Percentiles rank a stretch among this genome's conserved stretches.
phyloP scores from a whole-genome alignment of 1,140 invertebrate genomes.

The Caerostris extrusa region DNA sequence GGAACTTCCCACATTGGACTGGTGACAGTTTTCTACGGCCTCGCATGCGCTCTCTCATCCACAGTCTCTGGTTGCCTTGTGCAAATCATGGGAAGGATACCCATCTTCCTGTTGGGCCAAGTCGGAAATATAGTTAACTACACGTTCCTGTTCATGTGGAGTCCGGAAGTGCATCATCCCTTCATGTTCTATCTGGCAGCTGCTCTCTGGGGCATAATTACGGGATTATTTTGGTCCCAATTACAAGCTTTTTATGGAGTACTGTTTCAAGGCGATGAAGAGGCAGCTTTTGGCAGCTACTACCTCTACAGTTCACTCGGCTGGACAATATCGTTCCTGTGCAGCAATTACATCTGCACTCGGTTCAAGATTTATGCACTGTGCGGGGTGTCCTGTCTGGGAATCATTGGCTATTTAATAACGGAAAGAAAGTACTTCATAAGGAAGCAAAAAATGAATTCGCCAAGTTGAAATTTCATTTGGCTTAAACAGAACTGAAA shows the following conservation, averaged over 20 bases:
- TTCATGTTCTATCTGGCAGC: constrained; percentile 94
- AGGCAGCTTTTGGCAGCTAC: constrained; percentile 98
- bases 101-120: constrained; percentile 90
- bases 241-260: constrained; percentile 91
- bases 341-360: constrained; percentile 89
- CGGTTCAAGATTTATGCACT: constrained; percentile 94
- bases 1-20: constrained; percentile 95
- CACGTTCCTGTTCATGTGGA: constrained; percentile 91
- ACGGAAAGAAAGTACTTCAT: not conserved
- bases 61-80: constrained; percentile 95
- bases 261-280: constrained; percentile 94
- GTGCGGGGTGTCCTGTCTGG: not conserved
- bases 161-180: constrained; percentile 89
- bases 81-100: constrained; percentile 93
- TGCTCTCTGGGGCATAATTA: constrained; percentile 90
- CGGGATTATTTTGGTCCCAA: constrained; percentile 26
- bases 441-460: not conserved
- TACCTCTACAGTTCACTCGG: constrained; percentile 96
- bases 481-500: no score
- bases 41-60: constrained; percentile 93
- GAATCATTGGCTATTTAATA: constrained; percentile 37
- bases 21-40: constrained; percentile 97
- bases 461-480: not conserved
- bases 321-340: constrained; percentile 89
- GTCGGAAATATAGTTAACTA: constrained; percentile 89